These are phyloP conservation scores for Microcebus tavaratra DNA, from an alignment of 2,113 vertebrate species.

Conservation along the genomic window DNA sequence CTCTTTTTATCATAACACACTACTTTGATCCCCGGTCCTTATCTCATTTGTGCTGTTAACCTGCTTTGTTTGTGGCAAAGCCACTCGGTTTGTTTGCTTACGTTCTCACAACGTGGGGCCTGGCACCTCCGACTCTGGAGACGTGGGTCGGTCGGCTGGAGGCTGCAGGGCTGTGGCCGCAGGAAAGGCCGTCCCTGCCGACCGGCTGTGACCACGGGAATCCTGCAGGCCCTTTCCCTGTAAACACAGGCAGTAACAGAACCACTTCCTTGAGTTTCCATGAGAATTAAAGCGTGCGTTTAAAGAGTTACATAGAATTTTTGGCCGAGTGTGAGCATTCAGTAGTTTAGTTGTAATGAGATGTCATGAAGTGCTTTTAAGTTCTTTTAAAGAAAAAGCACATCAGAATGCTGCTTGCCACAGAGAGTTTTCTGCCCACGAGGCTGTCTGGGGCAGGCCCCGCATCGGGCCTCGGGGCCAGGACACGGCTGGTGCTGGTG, in stretches of 20 bases:
- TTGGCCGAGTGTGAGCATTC: neutral
- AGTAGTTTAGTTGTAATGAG: neutral
- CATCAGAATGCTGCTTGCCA: neutral
- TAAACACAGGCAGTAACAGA: neutral
- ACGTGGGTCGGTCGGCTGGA: neutral
- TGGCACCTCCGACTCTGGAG: neutral
- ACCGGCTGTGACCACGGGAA: neutral
- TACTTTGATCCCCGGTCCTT: no score
- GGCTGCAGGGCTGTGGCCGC: no score
- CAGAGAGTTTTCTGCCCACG: neutral
- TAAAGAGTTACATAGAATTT: neutral
- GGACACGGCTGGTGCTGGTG: neutral
- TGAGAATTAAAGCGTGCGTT: neutral
- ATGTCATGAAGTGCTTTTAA: neutral
- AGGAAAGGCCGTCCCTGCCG: neutral
- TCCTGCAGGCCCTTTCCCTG: neutral
- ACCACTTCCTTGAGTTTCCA: neutral
- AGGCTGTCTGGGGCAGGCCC: rapidly evolving
- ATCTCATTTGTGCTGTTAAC: neutral
- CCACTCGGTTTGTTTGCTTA: rapidly evolving
- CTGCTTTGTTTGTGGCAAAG: neutral
- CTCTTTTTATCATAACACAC: neutral
- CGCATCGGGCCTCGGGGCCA: neutral
- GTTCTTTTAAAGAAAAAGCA: neutral
- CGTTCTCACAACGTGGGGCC: neutral